Base-by-base conservation (phyloP, 2,797 vertebrate species). In the Tapirus indicus region DNA sequence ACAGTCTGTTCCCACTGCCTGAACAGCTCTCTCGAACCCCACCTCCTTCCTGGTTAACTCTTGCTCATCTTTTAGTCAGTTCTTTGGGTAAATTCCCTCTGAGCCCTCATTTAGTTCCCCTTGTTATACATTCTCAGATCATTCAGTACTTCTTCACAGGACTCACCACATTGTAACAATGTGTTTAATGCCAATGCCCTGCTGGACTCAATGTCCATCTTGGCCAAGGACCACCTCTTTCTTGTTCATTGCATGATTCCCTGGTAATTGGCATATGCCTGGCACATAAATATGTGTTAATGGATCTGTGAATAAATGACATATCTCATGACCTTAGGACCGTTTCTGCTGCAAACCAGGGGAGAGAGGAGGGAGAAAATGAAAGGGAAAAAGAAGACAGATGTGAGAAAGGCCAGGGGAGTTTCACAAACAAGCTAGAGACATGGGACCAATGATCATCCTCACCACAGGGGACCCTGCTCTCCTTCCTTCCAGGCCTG, bases 401-500 rank as follows among this genome's bases (percentile, higher is more conserved):
- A 23, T 84, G 52, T 82, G 86, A 94, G 80, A 93, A 89, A 74
- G 56, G 16, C 25, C 47, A 82, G 60, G 93, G 60, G 29, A 86
- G 58, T 54, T 49, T 78, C 83, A 52, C n/a, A 74, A 38, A 93
- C 2, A 41, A 25, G 32, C 35, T 20, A 16, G 44, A 78, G 91
- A 64, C 47, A 2, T 1, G 18, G 29, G 27, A n/a, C 32, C 41
- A 12, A 2, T 20, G 23, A 29, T 29, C 27, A 20, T 35, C 69
- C 85, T 98, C 78, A 96, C 35, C 49, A 49, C 68, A 38, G 9
- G 8, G 72, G 41, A 0, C 11, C 41, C 41, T 80, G 23, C 54
- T 97, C n/a, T 54, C 49, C 88, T 97, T 97, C 0, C 92, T 97
- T 97, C 0, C 93, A 98, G 97, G 95, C 69, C 94, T 99, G 99